These are phyloP conservation scores for Acestrorhynchus altus DNA, from an alignment of 2,797 vertebrate genomes.

Conservation along the genomic window DNA sequence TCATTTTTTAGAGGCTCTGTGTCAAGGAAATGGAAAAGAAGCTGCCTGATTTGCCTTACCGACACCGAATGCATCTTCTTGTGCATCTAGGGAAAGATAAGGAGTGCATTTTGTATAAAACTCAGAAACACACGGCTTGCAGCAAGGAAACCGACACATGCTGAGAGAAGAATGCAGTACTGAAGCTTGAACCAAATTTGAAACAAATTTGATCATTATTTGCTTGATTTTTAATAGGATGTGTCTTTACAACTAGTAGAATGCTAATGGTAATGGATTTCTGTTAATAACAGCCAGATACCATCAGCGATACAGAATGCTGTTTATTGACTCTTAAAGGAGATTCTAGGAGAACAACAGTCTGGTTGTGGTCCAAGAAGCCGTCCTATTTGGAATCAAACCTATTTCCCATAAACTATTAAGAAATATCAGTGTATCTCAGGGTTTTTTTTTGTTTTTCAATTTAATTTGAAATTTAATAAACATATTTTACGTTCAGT, in stretches of 20 bases:
- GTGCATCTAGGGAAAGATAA: neutral
- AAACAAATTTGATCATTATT: neutral
- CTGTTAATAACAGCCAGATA: too few relatives aligned
- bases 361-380: too few relatives aligned
- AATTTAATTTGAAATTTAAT: too few relatives aligned
- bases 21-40: slow-evolving; percentile 43
- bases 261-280: too few relatives aligned
- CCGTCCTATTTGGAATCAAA: too few relatives aligned
- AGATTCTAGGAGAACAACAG: too few relatives aligned
- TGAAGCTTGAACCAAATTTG: neutral
- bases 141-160: neutral
- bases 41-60: slow-evolving; percentile 43
- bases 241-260: neutral
- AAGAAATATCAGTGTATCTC: too few relatives aligned
- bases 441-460: too few relatives aligned
- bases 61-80: slow-evolving; percentile 44
- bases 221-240: neutral
- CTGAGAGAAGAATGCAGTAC: neutral
- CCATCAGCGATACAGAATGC: too few relatives aligned
- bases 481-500: too few relatives aligned
- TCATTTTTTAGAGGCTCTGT: neutral
- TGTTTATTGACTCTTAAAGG: too few relatives aligned
- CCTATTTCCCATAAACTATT: too few relatives aligned
- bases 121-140: slow-evolving; percentile 16
- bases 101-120: slow-evolving; percentile 35